Base-by-base conservation (phyloP, 2,888 invertebrate genomes). In the Nomada fucata region DNA sequence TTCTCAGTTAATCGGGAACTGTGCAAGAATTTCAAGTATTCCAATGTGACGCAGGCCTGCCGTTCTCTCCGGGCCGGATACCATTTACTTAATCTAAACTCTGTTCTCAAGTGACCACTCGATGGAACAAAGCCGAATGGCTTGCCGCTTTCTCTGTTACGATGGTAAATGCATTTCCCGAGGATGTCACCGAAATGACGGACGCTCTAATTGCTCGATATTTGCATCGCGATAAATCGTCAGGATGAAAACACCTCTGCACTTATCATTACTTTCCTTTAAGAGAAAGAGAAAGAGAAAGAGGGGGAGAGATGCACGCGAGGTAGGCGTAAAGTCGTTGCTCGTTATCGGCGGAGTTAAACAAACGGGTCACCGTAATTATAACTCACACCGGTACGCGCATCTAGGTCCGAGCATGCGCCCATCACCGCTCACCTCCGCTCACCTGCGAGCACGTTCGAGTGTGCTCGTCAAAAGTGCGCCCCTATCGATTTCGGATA, bases 281-380 rank as follows among this genome's bases (percentile, higher is more conserved):
- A n/a, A 29, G 59, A 13, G 42, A 4, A 44, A 1, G 18, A 4
- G 13, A n/a, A 55, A 15, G 20, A n/a, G n/a, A n/a, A n/a, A n/a
- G n/a, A 15, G 52, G 15, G 23, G 3, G 1, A 0, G 26, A 61
- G 47, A 47, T 2, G 47, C 10, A 44, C 13, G 13, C 9, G 63
- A 20, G 44, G 36, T 55, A 53, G 73, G 64, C 59, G 59, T 59
- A 78, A 83, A 87, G 89, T 89, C 83, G 82, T 78, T 80, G 83
- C 87, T 88, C 81, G 88, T 90, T 89, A 90, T 90, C 86, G 86
- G 68, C 18, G 2, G 60, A 50, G 76, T 76, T 83, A 83, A 88
- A 84, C 80, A 79, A 86, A 89, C 79, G 70, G 70, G 82, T 79
- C 81, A 67, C 74, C 78, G 63, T 79, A 86, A 86, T 84, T 89